Evolutionary conservation across 1,140 invertebrate genomes (phyloP).

Genomic region (Cylas formicarius): DNA sequence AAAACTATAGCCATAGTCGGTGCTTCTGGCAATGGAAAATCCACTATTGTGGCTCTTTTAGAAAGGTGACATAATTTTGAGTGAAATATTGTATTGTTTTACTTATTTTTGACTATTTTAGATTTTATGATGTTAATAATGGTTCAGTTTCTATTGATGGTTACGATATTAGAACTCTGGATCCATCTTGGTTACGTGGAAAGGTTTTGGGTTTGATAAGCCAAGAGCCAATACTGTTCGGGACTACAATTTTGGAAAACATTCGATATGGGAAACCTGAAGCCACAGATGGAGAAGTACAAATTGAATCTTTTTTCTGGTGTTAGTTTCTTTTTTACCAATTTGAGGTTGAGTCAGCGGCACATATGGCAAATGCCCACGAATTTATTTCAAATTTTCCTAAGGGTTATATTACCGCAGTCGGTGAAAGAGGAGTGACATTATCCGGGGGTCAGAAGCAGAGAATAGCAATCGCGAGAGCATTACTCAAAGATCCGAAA

Average conservation of each 20-base stretch:
- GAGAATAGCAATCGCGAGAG: slow-evolving; percentile 82
- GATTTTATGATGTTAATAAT: slow-evolving; percentile 77
- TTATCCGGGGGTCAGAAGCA: slow-evolving; percentile 89
- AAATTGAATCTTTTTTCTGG: slow-evolving; percentile 21
- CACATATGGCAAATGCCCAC: slow-evolving; percentile 83
- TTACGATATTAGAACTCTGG: slow-evolving; percentile 63
- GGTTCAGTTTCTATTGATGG: slow-evolving; percentile 77
- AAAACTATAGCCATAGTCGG: slow-evolving; percentile 87
- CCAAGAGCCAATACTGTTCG: slow-evolving; percentile 90
- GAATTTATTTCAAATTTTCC: slow-evolving; percentile 83
- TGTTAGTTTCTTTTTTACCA: slow-evolving; percentile 18
- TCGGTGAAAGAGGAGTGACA: slow-evolving; percentile 84
- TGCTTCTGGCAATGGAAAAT: slow-evolving; percentile 85
- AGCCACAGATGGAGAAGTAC: slow-evolving; percentile 60
- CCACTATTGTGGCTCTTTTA: slow-evolving; percentile 77
- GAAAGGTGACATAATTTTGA: slow-evolving; percentile 59
- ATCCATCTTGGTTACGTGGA: slow-evolving; percentile 80
- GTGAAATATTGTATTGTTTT: slow-evolving; percentile 7
- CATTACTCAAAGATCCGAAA: slow-evolving; percentile 78
- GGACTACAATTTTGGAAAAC: slow-evolving; percentile 86
- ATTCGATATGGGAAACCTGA: slow-evolving; percentile 82
- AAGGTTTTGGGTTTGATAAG: slow-evolving; percentile 80
- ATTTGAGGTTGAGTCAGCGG: slow-evolving; percentile 64
- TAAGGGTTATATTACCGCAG: slow-evolving; percentile 75
- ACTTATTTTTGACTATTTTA: slow-evolving; percentile 36